Conservation (phyloP, 2,113 vertebrate species). For the Rhinoptilus africanus region DNA sequence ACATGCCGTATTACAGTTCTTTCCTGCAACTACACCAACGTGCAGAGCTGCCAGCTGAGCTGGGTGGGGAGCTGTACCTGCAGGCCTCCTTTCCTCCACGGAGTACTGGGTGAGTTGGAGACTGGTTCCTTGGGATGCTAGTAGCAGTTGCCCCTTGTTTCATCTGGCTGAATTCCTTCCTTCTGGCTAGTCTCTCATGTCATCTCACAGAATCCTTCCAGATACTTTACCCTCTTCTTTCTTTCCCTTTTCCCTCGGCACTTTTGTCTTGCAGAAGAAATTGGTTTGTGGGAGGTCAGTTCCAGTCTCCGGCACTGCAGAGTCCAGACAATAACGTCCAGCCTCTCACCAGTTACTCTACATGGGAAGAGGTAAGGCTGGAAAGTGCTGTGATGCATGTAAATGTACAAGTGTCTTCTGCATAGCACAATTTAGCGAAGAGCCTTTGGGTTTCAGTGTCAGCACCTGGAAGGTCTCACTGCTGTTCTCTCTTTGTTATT, state of each 20-base stretch:
- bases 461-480: background rate
- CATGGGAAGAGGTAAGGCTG: conserved; percentile 11
- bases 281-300: background rate
- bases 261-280: background rate
- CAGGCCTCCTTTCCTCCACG: background rate
- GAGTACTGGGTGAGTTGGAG: conserved; percentile 5
- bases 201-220: background rate
- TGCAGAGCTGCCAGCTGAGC: background rate
- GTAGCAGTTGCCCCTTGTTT: background rate
- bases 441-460: background rate
- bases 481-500: background rate
- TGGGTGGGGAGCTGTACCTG: background rate
- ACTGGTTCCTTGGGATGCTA: background rate
- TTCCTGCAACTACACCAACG: background rate
- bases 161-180: background rate
- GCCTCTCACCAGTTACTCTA: background rate
- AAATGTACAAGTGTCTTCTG: background rate
- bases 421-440: background rate
- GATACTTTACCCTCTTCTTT: background rate
- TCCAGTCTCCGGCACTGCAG: background rate
- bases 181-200: background rate
- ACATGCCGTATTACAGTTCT: background rate
- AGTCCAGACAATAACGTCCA: background rate
- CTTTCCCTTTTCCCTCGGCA: background rate
- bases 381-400: background rate